Evolutionary conservation across 2,797 vertebrate species (phyloP).

Genomic region (Streptopelia turtur): DNA sequence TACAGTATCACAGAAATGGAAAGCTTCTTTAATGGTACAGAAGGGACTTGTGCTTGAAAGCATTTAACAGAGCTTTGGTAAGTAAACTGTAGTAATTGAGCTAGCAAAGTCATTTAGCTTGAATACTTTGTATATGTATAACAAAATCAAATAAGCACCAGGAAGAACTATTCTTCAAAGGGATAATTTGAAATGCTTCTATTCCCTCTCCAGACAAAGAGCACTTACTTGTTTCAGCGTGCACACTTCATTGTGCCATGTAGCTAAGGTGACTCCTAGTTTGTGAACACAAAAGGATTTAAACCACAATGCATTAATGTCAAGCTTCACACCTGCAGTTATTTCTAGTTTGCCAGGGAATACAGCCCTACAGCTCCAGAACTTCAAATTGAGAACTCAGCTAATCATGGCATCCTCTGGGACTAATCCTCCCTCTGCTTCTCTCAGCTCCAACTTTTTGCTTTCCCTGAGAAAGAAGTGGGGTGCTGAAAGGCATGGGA

Average conservation of each 20-base stretch:
- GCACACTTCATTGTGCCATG: background rate
- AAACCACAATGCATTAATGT: conserved; percentile 2
- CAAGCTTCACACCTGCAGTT: conserved; percentile 21
- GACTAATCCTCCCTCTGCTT: background rate
- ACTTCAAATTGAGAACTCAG: conserved; percentile 23
- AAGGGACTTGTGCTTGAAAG: conserved; percentile 58
- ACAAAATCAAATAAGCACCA: conserved; percentile 61
- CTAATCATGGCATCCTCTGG: background rate
- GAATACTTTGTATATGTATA: conserved; percentile 47
- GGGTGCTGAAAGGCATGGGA: background rate
- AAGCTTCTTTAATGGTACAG: conserved; percentile 64
- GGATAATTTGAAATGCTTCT: conserved; percentile 28
- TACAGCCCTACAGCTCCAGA: background rate
- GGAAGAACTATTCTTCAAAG: conserved; percentile 55
- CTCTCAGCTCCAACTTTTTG: background rate
- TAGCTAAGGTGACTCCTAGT: background rate
- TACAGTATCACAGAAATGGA: conserved; percentile 62
- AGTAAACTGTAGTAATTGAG: conserved; percentile 62
- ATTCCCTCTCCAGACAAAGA: conserved; percentile 29
- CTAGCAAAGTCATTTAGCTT: conserved; percentile 51
- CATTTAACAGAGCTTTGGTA: conserved; percentile 53
- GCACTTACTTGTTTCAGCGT: background rate
- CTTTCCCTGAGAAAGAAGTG: background rate
- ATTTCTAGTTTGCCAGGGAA: conserved; percentile 5
- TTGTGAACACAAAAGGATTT: conserved; percentile 25